Base-by-base conservation (phyloP, 1,140 invertebrate genomes). In the Rhagoletis zephyria region DNA sequence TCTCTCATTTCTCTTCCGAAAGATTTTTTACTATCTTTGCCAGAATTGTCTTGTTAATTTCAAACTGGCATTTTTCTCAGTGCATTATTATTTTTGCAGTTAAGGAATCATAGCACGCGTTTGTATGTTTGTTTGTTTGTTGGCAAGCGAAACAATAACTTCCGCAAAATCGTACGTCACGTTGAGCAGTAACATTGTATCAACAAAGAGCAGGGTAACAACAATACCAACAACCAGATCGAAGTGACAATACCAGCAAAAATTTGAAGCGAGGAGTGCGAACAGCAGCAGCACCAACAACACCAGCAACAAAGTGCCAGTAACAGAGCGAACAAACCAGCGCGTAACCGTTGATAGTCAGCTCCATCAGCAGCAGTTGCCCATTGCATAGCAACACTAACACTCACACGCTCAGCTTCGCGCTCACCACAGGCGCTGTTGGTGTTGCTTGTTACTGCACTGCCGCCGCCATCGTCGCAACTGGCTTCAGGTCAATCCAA, bases 401-500 rank as follows among this genome's bases (percentile, higher is more conserved):
- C n/a, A n/a, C n/a, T n/a, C n/a, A n/a, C n/a, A 81, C 48, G 48
- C 48, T 56, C 48, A 19, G 74, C 51, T 74, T 48, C 16, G 45
- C 16, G 67, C 10, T 42, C 7, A 14, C 14, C 16, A 19, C 48
- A 3, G 6, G 64, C n/a, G 45, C 19, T 59, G 81, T 10, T 5
- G n/a, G 7, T 56, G 19, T 42, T 59, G 48, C 56, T 61, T 56
- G 30, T 65, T n/a, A n/a, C 51, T 12, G 6, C 51, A 42, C 42
- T 42, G 65, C n/a, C n/a, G n/a, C n/a, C n/a, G n/a, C n/a, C 16
- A n/a, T 30, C 6, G 14, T 63, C 45, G 56, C 59, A 60, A 59
- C 85, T 6, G 3, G 14, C 85, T 85, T 56, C 85, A 85, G 85
- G 85, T 85, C 85, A 85, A 85, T 85, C 85, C 85, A 85, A 85